Evolutionary conservation across 2,888 invertebrate genomes (phyloP), one percentile per base, ranked within the genome.

Genomic region (Steromphala cineraria): DNA sequence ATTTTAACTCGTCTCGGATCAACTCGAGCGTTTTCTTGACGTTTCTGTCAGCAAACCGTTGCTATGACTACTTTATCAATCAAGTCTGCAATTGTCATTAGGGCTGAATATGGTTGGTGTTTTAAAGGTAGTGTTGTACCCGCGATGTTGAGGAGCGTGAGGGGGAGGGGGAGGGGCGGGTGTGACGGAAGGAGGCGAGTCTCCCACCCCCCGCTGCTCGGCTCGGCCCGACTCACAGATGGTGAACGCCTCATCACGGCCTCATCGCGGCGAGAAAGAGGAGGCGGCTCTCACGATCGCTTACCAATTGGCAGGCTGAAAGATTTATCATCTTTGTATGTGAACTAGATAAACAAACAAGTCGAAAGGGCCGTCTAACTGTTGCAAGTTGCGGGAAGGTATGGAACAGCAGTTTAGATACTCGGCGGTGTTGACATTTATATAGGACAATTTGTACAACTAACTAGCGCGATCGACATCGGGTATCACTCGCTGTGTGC

Each of bases 321-420:
- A 71, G 71, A 71, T 71, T 71, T 71, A 71, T 71, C 71, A 71
- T 71, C 71, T 71, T 31, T 36, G 36, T 71, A 71, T 71, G 71
- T 10, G 28, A 31, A 31, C 71, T 36, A 36, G 71, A 71, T 71
- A 71, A 71, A 71, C 40, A 71, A 71, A 71, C 71, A 71, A 40
- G 40, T 19, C 17, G 40, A 36, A 71, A 71, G 19, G 71, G 71
- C 40, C 71, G 71, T 24, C 31, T 71, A 40, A 36, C 71, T 19
- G 31, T 36, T 36, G 28, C 40, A n/a, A n/a, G 19, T 71, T 71
- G 19, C 71, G 28, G 36, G 71, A 40, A 71, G 71, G 40, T 36
- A 36, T 71, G 19, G n/a, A 19, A 31, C 71, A 71, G 1, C 31
- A 28, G 71, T 36, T 71, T 36, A 46, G 46, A 46, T 46, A 13